phyloP scores from a whole-genome alignment of 2,888 invertebrate species.

The Koerneria pararmatus region DNA sequence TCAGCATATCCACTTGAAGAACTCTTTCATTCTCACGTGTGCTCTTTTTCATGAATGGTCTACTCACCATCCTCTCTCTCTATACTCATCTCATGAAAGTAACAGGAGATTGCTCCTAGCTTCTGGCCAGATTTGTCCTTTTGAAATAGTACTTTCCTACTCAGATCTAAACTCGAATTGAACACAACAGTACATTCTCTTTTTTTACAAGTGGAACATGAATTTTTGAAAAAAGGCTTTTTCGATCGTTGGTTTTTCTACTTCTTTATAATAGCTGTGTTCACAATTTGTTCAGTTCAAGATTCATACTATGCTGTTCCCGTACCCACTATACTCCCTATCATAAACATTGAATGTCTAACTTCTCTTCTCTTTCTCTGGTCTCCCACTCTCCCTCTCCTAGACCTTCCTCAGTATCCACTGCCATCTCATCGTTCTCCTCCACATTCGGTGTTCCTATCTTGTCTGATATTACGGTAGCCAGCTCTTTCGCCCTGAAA shows the following conservation, averaged over 20 bases:
- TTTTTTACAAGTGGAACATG: too few species aligned
- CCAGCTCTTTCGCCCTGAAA: constrained; percentile 26
- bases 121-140: too few species aligned
- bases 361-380: constrained; percentile 27
- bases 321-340: constrained; percentile 13
- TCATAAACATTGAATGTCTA: constrained; percentile 14
- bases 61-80: constrained; percentile 54
- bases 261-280: too few species aligned
- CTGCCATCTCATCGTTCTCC: constrained; percentile 27
- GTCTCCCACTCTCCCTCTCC: constrained; percentile 48
- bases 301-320: too few species aligned
- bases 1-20: too few species aligned
- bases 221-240: constrained; percentile 2
- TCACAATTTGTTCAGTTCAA: neutral
- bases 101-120: too few species aligned
- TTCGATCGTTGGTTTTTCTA: neutral
- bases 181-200: neutral
- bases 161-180: neutral
- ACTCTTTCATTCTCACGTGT: constrained; percentile 12
- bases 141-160: too few species aligned
- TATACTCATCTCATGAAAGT: constrained; percentile 29
- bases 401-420: constrained; percentile 37
- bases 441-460: constrained; percentile 24
- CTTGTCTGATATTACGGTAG: constrained; percentile 31
- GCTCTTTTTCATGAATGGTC: constrained; percentile 10